These are phyloP conservation scores for Lateolabrax maculatus DNA, from an alignment of 2,797 vertebrate species.

Conservation along the genomic window DNA sequence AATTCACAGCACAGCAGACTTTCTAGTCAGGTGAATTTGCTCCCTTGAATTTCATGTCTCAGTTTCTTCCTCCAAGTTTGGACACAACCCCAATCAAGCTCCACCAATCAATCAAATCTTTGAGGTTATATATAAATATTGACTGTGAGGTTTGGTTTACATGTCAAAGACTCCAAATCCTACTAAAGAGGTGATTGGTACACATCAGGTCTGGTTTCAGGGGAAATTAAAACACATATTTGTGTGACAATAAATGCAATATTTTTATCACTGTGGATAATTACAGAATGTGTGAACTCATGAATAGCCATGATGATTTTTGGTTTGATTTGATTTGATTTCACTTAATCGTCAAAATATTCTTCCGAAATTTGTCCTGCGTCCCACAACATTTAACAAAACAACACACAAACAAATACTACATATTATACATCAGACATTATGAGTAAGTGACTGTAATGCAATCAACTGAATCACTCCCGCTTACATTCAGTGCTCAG, in stretches of 20 bases:
- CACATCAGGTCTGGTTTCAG: not conserved
- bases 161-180: not conserved
- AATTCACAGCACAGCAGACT: not conserved
- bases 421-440: too few relatives aligned
- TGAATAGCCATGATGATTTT: not conserved
- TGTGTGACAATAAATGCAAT: not conserved
- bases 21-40: not conserved
- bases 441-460: too few relatives aligned
- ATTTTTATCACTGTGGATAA: not conserved
- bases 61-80: not conserved
- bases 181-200: not conserved
- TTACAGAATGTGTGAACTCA: slow-evolving; percentile 13
- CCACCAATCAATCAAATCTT: slow-evolving; percentile 4
- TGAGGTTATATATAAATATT: not conserved
- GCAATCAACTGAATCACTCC: too few relatives aligned
- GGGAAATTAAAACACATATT: not conserved
- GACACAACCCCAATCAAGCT: not conserved
- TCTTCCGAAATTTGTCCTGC: too few relatives aligned
- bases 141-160: not conserved
- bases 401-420: too few relatives aligned
- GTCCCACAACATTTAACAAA: too few relatives aligned
- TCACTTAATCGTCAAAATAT: too few relatives aligned
- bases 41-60: not conserved
- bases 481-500: too few relatives aligned
- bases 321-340: too few relatives aligned